Conservation (phyloP, 2,113 vertebrate species). For the Pyxicephalus adspersus region DNA sequence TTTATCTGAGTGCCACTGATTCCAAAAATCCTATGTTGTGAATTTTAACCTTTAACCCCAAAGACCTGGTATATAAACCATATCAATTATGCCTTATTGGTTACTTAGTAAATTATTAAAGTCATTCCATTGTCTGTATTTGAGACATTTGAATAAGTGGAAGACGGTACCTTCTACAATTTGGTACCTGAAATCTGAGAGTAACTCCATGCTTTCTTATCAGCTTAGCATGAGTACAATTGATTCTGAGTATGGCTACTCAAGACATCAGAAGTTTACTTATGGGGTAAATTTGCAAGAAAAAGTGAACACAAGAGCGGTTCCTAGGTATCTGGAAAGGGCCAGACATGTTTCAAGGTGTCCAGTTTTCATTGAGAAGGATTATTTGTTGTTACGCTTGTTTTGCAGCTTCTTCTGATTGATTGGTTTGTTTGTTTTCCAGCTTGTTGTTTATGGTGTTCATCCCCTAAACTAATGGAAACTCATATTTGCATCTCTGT, state of each 20-base stretch:
- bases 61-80: background rate
- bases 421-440: background rate
- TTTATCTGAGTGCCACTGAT: too few species aligned
- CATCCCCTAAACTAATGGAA: background rate
- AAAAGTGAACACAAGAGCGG: background rate
- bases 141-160: background rate
- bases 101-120: background rate
- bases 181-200: conserved; percentile 20
- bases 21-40: too few species aligned
- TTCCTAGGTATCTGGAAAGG: background rate
- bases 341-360: background rate
- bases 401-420: too few species aligned
- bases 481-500: conserved; percentile 13
- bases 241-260: background rate
- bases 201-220: background rate
- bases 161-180: background rate
- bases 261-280: background rate
- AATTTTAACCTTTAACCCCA: too few species aligned
- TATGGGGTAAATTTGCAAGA: background rate
- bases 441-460: background rate
- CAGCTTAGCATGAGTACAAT: background rate
- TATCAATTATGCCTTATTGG: background rate
- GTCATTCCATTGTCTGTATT: background rate
- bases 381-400: too few species aligned
- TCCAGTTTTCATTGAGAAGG: too few species aligned